phyloP scores from a whole-genome alignment of 2,113 vertebrate genomes.

The Myotis yumanensis region DNA sequence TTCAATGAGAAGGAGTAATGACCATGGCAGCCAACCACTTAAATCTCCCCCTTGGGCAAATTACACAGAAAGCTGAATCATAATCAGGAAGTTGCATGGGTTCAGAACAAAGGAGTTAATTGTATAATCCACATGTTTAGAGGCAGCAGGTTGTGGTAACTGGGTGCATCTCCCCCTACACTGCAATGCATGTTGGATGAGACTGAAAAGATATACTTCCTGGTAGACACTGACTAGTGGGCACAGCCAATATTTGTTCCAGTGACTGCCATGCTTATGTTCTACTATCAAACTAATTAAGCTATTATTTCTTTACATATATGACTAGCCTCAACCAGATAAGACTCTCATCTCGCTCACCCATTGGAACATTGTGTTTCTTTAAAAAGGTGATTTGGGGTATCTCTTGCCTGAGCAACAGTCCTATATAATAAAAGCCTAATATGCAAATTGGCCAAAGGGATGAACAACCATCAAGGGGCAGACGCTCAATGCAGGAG shows the following conservation, averaged over 20 bases:
- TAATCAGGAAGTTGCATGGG: neutral
- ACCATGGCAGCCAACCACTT: neutral
- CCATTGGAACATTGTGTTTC: neutral
- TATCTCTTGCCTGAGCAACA: neutral
- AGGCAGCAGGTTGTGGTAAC: neutral
- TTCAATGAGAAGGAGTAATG: neutral
- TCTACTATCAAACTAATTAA: neutral
- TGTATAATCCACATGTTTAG: neutral
- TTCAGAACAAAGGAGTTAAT: neutral
- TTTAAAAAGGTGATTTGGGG: neutral
- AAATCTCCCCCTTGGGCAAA: neutral
- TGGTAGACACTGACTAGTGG: neutral
- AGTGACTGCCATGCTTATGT: neutral
- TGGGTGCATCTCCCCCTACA: neutral
- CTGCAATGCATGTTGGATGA: neutral
- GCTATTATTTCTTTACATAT: neutral
- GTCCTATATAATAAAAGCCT: too few species aligned
- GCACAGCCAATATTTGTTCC: neutral
- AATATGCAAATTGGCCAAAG: too few species aligned
- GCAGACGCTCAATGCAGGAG: too few species aligned
- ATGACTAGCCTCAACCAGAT: neutral
- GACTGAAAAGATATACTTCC: neutral
- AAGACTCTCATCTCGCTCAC: neutral
- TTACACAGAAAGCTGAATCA: neutral
- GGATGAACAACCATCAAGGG: too few species aligned